Evolutionary conservation across 2,113 vertebrate species (phyloP).

Genomic region (Halichoerus grypus): DNA sequence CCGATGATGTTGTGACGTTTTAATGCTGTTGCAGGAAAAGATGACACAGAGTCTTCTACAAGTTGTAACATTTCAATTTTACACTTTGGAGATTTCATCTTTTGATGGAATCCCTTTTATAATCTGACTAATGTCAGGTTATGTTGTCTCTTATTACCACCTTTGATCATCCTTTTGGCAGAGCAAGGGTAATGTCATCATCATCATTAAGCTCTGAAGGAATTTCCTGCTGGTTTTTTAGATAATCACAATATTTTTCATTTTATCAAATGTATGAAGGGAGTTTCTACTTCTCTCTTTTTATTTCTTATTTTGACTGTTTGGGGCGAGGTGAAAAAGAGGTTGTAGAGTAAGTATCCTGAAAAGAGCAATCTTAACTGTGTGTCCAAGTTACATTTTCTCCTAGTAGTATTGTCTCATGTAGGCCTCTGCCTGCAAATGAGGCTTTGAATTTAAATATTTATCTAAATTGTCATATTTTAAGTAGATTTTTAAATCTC

Average conservation of each 20-base stretch:
- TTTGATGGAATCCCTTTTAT: conserved; percentile 67
- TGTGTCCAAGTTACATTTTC: not conserved
- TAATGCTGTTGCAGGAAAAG: conserved; percentile 33
- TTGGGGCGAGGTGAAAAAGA: not conserved
- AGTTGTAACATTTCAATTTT: conserved; percentile 69
- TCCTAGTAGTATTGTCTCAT: not conserved
- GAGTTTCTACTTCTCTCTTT: not conserved
- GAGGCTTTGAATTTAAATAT: not conserved
- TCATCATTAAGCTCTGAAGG: conserved; percentile 52
- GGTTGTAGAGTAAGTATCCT: not conserved
- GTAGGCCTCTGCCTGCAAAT: not conserved
- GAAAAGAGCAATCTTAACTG: not conserved
- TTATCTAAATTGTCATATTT: conserved; percentile 2
- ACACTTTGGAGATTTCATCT: conserved; percentile 61
- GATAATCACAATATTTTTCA: conserved; percentile 69
- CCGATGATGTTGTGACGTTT: conserved; percentile 57
- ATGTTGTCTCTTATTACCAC: conserved; percentile 42
- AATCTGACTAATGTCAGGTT: conserved; percentile 60
- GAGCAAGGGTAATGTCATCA: conserved; percentile 56
- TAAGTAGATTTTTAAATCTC: not conserved
- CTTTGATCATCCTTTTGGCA: conserved; percentile 66
- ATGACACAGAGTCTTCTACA: conserved; percentile 62
- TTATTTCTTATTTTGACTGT: conserved; percentile 49
- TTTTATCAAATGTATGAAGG: conserved; percentile 39
- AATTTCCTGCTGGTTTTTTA: conserved; percentile 51